phyloP scores from a whole-genome alignment of 2,113 vertebrate genomes.

The Quiscalus mexicanus region DNA sequence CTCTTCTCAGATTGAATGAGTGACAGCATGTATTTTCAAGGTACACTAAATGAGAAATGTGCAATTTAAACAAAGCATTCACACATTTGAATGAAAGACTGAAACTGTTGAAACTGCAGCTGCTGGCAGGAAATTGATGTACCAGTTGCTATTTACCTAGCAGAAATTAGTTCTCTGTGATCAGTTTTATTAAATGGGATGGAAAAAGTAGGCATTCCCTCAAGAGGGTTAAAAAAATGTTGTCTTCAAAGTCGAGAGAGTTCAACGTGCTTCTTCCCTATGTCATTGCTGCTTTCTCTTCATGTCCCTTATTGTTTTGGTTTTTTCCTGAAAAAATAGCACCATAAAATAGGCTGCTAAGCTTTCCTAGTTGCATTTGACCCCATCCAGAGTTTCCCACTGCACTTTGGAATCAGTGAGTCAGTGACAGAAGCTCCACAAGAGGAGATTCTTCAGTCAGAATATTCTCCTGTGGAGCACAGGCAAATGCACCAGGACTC shows the following conservation, averaged over 20 bases:
- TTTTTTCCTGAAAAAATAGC: background rate
- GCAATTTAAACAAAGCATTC: slow-evolving; percentile 68
- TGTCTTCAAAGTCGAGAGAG: background rate
- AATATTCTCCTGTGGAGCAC: background rate
- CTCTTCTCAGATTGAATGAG: background rate
- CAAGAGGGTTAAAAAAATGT: background rate
- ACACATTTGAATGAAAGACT: slow-evolving; percentile 65
- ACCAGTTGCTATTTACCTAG: slow-evolving; percentile 69
- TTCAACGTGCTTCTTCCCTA: background rate
- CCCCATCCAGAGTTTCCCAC: background rate
- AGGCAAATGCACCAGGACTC: background rate
- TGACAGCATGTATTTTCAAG: slow-evolving; percentile 59
- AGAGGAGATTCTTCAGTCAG: background rate
- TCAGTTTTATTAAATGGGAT: slow-evolving; percentile 43
- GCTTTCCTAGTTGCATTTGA: background rate
- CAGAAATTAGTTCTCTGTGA: slow-evolving; percentile 70
- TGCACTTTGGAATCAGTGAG: background rate
- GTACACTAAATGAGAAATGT: slow-evolving; percentile 65
- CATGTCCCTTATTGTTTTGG: background rate
- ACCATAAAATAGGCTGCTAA: background rate
- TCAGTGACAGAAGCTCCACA: background rate
- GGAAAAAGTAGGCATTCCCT: slow-evolving; percentile 12
- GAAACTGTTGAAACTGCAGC: slow-evolving; percentile 57
- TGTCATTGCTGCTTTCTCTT: background rate
- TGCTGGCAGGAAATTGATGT: slow-evolving; percentile 73